phyloP scores from a whole-genome alignment of 2,797 vertebrate genomes.

The Sebastes glaucus region DNA sequence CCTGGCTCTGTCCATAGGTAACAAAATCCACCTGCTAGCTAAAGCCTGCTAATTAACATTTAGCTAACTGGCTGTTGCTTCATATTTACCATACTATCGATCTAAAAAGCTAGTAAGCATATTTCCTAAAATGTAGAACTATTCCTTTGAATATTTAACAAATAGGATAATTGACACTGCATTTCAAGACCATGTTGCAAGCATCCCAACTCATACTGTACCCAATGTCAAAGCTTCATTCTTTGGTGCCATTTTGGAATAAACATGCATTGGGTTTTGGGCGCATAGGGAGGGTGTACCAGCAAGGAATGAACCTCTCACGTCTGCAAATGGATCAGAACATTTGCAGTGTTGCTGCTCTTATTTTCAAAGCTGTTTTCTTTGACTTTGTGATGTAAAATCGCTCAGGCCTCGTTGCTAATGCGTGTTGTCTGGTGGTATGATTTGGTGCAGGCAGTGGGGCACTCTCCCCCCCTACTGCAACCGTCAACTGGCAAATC shows the following conservation, averaged over 20 bases:
- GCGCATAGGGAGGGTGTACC: neutral
- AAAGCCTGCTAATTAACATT: neutral
- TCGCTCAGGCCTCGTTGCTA: conserved; percentile 55
- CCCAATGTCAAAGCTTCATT: neutral
- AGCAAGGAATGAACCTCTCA: conserved; percentile 37
- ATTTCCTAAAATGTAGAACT: neutral
- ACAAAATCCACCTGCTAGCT: neutral
- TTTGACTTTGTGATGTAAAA: conserved; percentile 43
- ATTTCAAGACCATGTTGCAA: conserved; percentile 1
- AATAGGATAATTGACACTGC: neutral
- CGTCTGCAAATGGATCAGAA: conserved; percentile 36
- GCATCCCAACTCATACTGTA: neutral
- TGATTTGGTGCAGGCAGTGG: conserved; percentile 62
- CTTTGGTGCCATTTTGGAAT: conserved; percentile 8
- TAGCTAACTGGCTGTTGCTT: neutral
- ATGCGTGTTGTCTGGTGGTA: conserved; percentile 62
- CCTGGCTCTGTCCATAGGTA: neutral
- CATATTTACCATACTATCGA: neutral
- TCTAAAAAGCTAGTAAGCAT: neutral
- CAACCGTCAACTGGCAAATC: conserved; percentile 77
- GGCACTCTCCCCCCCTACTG: conserved; percentile 25
- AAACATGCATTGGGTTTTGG: conserved; percentile 18
- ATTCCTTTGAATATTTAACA: neutral
- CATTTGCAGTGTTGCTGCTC: conserved; percentile 44
- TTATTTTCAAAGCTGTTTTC: conserved; percentile 42